A percentile compares a stretch with the other conserved stretches of the same genome.
Conservation (phyloP, 2,113 vertebrate genomes). For the Ictalurus furcatus region DNA sequence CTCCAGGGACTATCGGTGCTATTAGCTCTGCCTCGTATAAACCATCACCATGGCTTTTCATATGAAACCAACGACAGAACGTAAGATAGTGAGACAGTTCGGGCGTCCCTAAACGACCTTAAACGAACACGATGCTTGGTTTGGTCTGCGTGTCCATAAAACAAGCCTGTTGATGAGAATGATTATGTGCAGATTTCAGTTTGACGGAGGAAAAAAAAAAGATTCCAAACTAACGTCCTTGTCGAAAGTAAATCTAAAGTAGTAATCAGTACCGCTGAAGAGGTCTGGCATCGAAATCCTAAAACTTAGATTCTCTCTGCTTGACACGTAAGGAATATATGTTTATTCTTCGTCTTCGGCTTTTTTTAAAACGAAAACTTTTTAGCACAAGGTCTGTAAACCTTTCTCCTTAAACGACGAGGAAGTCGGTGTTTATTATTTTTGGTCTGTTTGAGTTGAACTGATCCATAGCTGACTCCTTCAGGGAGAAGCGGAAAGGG, state of each 20-base stretch:
- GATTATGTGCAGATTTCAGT: not conserved
- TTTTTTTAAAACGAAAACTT: not conserved
- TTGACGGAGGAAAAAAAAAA: not conserved
- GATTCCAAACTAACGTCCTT: not conserved
- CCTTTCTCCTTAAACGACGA: constrained; percentile 32
- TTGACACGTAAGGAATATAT: not conserved
- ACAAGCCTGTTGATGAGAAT: not conserved
- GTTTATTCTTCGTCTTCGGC: not conserved
- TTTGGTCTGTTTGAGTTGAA: constrained; percentile 35
- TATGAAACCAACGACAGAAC: not conserved
- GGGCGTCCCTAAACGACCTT: constrained; percentile 57
- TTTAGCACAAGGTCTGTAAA: not conserved
- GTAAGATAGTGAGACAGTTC: constrained; percentile 2
- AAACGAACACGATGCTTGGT: constrained; percentile 57
- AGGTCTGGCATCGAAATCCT: not conserved
- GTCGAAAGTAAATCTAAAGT: not conserved
- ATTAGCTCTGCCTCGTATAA: constrained; percentile 33
- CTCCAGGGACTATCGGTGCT: constrained; percentile 20
- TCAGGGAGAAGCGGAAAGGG: not conserved
- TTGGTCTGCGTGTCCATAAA: not conserved
- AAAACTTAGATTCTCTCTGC: not conserved
- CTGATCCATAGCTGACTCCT: not conserved
- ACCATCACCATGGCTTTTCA: not conserved
- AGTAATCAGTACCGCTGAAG: not conserved
- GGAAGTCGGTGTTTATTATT: constrained; percentile 54